phyloP scores from a whole-genome alignment of 2,797 vertebrate genomes.

The Mus minutoides region DNA sequence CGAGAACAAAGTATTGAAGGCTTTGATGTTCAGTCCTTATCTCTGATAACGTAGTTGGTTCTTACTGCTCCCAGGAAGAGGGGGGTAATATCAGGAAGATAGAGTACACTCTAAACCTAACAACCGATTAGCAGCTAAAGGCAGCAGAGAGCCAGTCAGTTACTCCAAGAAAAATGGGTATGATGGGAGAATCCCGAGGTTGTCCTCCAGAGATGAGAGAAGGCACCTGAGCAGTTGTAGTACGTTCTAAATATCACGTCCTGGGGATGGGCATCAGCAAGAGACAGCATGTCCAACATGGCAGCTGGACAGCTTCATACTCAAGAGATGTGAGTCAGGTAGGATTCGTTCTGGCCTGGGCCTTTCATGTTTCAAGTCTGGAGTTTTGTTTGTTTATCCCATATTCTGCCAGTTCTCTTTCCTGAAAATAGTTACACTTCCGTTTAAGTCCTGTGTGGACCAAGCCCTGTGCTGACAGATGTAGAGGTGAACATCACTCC shows the following conservation, averaged over 20 bases:
- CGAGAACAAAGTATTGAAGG: background rate
- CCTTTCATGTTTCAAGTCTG: background rate
- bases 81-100: background rate
- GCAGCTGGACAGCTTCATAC: background rate
- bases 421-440: background rate
- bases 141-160: background rate
- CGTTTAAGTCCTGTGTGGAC: background rate
- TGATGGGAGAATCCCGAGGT: background rate
- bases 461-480: too few relatives aligned
- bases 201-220: background rate
- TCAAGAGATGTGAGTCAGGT: too few relatives aligned
- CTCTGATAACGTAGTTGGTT: slow-evolving; percentile 33
- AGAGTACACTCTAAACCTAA: background rate
- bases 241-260: too few relatives aligned
- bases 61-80: background rate
- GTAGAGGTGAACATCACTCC: too few relatives aligned
- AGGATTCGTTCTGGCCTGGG: background rate
- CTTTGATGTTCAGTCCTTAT: background rate
- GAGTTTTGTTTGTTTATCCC: background rate
- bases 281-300: background rate
- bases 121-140: background rate
- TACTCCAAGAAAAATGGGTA: background rate
- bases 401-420: background rate
- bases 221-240: background rate
- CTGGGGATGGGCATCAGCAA: background rate